Evolutionary conservation across 2,888 invertebrate species (phyloP), one percentile per base, ranked within the genome.

Genomic region (Hipparchia semele): DNA sequence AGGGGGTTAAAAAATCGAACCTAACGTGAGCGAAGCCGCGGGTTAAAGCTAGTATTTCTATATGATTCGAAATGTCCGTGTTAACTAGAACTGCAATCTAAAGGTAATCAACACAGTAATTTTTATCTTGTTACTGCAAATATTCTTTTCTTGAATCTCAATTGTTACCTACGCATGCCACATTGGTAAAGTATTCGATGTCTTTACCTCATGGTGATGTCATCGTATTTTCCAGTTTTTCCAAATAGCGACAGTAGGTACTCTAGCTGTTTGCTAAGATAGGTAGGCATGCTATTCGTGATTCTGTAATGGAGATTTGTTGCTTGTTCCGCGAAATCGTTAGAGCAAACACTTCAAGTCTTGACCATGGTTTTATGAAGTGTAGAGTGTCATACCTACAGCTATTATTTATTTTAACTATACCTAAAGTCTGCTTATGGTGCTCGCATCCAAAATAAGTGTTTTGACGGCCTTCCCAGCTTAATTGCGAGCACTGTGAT

Each of bases 191-290:
- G 45, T 45, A 39, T 45, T 6, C 6, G 23, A 33, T 59, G 12
- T 60, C 6, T 39, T 39, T 60, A 9, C 1, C 39, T 60, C 9
- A 5, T 8, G 39, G 12, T 61, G 60, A 61, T 61, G 60, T 61
- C 60, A 61, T 39, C 45, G 45, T 61, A 61, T 61, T 61, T 61
- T 12, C 60, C 60, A 12, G 60, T 45, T 61, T 61, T 61, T 61
- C 39, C 10, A 5, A 61, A 45, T 61, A n/a, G 45, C 23, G 58
- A 13, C 56, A 56, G 13, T 23, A 7, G n/a, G 54, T 54, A 54
- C 46, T 12, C 2, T 12, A 54, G n/a, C n/a, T 54, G 13, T 13
- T 56, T 56, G 13, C 13, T 56, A 56, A 56, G 7, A 13, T 56
- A 56, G 13, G 12, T 53, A 53, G 53, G 12, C 12, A 12, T 53